Evolutionary conservation across 2,888 invertebrate genomes (phyloP).

Genomic region (Macroteleia sp.): DNA sequence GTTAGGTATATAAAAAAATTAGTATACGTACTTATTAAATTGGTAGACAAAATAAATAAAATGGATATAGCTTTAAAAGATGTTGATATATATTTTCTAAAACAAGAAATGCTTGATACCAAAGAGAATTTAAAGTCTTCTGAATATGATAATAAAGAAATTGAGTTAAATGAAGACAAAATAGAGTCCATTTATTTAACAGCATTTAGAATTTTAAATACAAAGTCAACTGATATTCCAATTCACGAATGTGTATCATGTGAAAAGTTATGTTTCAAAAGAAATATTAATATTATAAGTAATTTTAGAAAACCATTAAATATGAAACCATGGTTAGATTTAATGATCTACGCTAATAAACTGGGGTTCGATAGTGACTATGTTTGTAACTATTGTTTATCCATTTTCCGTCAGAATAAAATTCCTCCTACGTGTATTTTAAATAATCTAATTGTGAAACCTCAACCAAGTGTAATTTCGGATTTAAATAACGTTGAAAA

Average conservation of each 20-base stretch:
- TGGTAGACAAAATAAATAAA: neutral
- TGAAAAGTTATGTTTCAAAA: slow-evolving; percentile 56
- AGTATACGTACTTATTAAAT: slow-evolving; percentile 14
- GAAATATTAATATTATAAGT: slow-evolving; percentile 45
- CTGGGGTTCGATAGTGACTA: slow-evolving; percentile 33
- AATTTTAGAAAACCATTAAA: slow-evolving; percentile 48
- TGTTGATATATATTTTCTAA: slow-evolving; percentile 6
- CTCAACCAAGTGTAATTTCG: slow-evolving; percentile 16
- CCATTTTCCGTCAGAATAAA: slow-evolving; percentile 10
- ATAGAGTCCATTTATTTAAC: slow-evolving; percentile 34
- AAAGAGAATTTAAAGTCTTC: slow-evolving; percentile 6
- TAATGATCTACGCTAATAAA: neutral
- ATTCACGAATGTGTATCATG: slow-evolving; percentile 21
- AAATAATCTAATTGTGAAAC: slow-evolving; percentile 57
- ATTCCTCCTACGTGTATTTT: slow-evolving; percentile 65
- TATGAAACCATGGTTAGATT: slow-evolving; percentile 15
- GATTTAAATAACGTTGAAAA: slow-evolving; percentile 40
- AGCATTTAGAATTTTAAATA: slow-evolving; percentile 58
- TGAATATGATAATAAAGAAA: slow-evolving; percentile 14
- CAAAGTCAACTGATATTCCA: slow-evolving; percentile 58
- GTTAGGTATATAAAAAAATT: slow-evolving; percentile 18
- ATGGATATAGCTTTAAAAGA: neutral
- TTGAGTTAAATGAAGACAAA: slow-evolving; percentile 55
- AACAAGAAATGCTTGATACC: neutral
- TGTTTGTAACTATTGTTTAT: slow-evolving; percentile 7